Conservation (phyloP, 2,797 vertebrate genomes). For the Salarias fasciatus region DNA sequence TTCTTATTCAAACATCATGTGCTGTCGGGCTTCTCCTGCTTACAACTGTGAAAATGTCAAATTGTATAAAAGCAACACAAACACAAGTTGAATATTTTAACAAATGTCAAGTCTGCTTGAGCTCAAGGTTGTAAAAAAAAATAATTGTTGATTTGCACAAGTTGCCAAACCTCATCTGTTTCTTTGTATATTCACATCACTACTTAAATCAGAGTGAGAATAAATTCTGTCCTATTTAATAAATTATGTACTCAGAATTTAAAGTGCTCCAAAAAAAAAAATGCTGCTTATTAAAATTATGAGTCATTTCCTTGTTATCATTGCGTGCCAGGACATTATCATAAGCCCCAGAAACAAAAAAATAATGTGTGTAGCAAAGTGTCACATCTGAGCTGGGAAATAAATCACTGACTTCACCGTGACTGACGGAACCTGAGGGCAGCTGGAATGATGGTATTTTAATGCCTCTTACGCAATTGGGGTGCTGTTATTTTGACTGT, state of each 20-base stretch:
- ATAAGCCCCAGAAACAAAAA: constrained; percentile 34
- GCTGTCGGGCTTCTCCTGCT: too few relatives aligned
- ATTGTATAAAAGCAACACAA: too few relatives aligned
- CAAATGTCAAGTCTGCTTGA: too few relatives aligned
- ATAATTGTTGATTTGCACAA: too few relatives aligned
- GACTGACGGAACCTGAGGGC: constrained; percentile 46
- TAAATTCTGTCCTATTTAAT: neutral
- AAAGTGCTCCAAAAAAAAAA: constrained; percentile 16
- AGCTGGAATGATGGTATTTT: constrained; percentile 35
- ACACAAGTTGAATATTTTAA: too few relatives aligned
- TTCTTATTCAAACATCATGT: too few relatives aligned
- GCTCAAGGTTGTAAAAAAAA: too few relatives aligned
- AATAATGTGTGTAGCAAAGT: constrained; percentile 24
- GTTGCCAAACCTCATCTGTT: too few relatives aligned
- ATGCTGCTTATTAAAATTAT: constrained; percentile 6
- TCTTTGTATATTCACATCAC: too few relatives aligned
- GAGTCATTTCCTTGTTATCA: too few relatives aligned
- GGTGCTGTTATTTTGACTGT: constrained; percentile 46
- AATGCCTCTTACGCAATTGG: constrained; percentile 42
- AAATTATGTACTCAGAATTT: constrained; percentile 4
- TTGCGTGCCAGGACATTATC: constrained; percentile 26
- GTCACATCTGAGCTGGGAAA: constrained; percentile 22
- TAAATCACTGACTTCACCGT: constrained; percentile 38
- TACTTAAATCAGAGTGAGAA: neutral
- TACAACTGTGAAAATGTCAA: too few relatives aligned